A percentile compares a stretch with the other conserved stretches of the same genome.
These are phyloP conservation scores for Ptilorrhoa leucosticta DNA, from an alignment of 2,113 vertebrate genomes.

Conservation along the genomic window DNA sequence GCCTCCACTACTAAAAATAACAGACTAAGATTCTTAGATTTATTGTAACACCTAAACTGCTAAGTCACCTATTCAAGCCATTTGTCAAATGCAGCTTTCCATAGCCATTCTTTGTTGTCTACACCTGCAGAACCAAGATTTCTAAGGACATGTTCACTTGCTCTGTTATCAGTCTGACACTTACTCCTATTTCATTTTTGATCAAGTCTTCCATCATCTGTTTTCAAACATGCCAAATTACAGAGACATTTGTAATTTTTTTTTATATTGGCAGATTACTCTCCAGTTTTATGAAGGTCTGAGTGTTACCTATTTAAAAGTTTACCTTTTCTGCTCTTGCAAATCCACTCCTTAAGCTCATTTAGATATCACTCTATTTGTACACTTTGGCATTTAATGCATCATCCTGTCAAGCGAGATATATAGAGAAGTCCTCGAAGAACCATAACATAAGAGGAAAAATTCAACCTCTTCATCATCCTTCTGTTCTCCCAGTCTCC, in stretches of 20 bases:
- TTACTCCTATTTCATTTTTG: neutral
- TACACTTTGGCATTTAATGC: neutral
- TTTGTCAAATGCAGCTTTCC: neutral
- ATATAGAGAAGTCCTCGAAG: neutral
- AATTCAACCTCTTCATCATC: neutral
- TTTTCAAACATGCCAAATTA: neutral
- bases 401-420: neutral
- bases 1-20: neutral
- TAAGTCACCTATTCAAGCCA: neutral
- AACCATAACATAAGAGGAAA: neutral
- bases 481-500: neutral
- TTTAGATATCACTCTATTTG: neutral
- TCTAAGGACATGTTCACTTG: neutral
- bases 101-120: fast-evolving
- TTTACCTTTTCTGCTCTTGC: neutral
- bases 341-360: neutral
- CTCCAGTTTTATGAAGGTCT: neutral
- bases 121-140: neutral
- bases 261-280: neutral
- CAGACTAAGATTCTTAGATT: neutral
- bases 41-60: neutral
- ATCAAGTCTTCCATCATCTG: neutral
- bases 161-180: neutral
- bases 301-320: neutral
- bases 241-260: neutral